Evolutionary conservation across 2,888 invertebrate species (phyloP).

Genomic region (Scaptomyza tumidula): DNA sequence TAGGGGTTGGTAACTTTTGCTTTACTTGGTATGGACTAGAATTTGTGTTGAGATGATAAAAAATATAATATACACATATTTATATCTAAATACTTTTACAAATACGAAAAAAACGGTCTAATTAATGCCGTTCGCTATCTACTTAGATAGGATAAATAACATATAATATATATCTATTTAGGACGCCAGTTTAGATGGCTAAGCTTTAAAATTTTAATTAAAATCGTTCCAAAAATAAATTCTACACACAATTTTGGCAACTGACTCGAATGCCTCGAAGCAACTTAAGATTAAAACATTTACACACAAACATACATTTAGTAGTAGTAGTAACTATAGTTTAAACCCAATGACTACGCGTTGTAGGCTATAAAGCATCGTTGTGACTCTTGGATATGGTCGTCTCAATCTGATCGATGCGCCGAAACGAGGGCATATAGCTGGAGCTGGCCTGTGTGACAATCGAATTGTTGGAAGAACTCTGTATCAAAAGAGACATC

Average conservation of each 20-base stretch:
- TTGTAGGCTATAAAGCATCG: constrained; percentile 81
- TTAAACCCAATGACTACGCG: constrained; percentile 76
- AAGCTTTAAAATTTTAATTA: constrained; percentile 26
- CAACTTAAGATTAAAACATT: constrained; percentile 1
- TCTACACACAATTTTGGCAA: constrained; percentile 40
- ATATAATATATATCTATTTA: constrained; percentile 5
- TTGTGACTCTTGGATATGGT: constrained; percentile 81
- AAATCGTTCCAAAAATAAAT: constrained; percentile 70
- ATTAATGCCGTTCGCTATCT: constrained; percentile 16
- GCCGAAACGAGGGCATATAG: constrained; percentile 82
- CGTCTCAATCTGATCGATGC: constrained; percentile 83
- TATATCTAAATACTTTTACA: constrained; percentile 17
- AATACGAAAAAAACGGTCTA: constrained; percentile 1
- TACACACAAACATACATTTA: constrained; percentile 6
- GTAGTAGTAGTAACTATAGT: constrained; percentile 4
- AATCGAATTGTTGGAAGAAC: constrained; percentile 83
- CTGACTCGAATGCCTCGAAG: constrained; percentile 9
- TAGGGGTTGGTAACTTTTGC: constrained; percentile 4
- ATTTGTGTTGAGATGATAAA: constrained; percentile 60
- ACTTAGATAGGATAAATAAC: constrained; percentile 4
- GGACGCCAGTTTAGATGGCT: constrained; percentile 11
- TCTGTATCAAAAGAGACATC: constrained; percentile 64
- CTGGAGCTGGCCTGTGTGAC: constrained; percentile 82
- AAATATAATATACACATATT: constrained; percentile 21
- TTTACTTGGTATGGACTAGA: constrained; percentile 53